These are phyloP conservation scores for Nemapogon koenigi DNA, from an alignment of 2,888 invertebrate species.

Conservation along the genomic window DNA sequence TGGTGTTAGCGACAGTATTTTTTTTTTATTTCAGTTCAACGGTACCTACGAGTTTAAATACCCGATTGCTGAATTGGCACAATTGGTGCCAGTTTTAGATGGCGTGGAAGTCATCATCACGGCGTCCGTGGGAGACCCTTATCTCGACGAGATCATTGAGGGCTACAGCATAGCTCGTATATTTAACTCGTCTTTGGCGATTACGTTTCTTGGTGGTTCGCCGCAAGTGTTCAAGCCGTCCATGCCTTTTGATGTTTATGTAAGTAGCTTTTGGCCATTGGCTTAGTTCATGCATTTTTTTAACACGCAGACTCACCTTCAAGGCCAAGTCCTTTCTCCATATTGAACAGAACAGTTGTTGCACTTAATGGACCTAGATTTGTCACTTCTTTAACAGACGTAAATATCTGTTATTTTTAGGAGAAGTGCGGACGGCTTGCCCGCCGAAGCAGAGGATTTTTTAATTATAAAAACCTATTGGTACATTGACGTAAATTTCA, in stretches of 20 bases:
- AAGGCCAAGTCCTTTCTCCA: too few relatives aligned
- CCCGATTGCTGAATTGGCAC: conserved; percentile 79
- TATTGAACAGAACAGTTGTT: too few relatives aligned
- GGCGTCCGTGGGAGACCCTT: conserved; percentile 87
- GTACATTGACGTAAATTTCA: too few relatives aligned
- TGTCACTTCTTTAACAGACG: too few relatives aligned
- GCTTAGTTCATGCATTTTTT: too few relatives aligned
- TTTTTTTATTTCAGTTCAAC: conserved; percentile 72
- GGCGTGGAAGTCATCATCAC: conserved; percentile 84
- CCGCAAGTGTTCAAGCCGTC: conserved; percentile 95
- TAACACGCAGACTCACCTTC: too few relatives aligned
- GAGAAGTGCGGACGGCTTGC: too few relatives aligned
- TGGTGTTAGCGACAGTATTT: too few relatives aligned
- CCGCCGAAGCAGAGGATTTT: too few relatives aligned
- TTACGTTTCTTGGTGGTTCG: conserved; percentile 86
- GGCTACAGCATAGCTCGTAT: conserved; percentile 89
- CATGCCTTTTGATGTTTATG: conserved; percentile 88
- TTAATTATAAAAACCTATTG: too few relatives aligned
- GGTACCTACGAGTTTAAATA: conserved; percentile 89
- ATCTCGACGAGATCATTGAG: conserved; percentile 82
- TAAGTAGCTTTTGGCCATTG: conserved; percentile 61
- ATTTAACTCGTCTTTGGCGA: conserved; percentile 83
- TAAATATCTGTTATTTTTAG: too few relatives aligned
- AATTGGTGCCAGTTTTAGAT: conserved; percentile 70
- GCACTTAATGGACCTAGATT: too few relatives aligned